Conservation (phyloP, 1,140 invertebrate genomes). For the Apis dorsata region DNA sequence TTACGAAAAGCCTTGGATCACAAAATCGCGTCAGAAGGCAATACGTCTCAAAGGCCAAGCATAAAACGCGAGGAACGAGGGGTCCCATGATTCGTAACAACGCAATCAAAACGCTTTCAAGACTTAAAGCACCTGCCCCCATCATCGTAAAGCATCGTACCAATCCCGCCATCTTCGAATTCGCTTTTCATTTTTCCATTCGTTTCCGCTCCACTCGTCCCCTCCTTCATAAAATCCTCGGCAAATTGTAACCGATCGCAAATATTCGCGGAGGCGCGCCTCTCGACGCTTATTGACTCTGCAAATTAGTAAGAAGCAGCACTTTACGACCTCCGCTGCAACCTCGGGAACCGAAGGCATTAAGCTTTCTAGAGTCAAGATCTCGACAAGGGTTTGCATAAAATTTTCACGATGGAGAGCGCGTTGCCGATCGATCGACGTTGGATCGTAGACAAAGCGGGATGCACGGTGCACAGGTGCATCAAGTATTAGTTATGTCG, state of each 20-base stretch:
- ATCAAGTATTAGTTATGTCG: slow-evolving; percentile 33
- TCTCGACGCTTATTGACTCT: slow-evolving; percentile 29
- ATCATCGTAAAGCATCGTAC: background rate
- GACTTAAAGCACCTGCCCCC: too few relatives aligned
- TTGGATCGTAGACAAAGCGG: too few relatives aligned
- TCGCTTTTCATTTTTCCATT: background rate
- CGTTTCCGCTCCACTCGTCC: background rate
- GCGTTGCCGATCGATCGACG: slow-evolving; percentile 12
- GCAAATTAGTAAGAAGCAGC: slow-evolving; percentile 43
- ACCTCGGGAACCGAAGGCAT: slow-evolving; percentile 27
- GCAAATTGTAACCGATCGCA: slow-evolving; percentile 21
- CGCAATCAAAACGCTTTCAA: too few relatives aligned
- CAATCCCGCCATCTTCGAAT: background rate
- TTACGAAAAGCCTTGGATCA: too few relatives aligned
- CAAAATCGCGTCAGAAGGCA: too few relatives aligned
- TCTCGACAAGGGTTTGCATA: background rate
- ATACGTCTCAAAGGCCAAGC: too few relatives aligned
- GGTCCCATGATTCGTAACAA: too few relatives aligned
- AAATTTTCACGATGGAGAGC: slow-evolving; percentile 11
- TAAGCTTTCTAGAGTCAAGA: background rate
- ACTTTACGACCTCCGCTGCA: slow-evolving; percentile 11
- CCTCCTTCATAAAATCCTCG: background rate
- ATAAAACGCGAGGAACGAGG: too few relatives aligned
- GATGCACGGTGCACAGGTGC: background rate
- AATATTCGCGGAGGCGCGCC: background rate